Conservation (phyloP, 2,113 vertebrate genomes). For the Empidonax alnorum region DNA sequence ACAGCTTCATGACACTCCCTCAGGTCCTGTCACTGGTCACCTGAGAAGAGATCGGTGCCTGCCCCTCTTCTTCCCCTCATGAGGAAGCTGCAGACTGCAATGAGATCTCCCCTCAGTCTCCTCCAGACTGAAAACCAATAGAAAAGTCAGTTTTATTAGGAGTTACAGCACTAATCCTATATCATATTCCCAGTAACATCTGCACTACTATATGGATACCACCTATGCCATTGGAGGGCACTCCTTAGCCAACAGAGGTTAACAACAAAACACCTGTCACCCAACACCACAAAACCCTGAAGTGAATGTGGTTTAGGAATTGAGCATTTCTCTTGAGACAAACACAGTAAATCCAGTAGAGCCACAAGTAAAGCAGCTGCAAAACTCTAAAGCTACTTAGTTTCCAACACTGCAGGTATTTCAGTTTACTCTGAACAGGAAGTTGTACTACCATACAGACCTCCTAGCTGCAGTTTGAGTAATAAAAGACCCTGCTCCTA, state of each 20-base stretch:
- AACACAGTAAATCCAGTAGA: background rate
- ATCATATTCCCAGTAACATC: background rate
- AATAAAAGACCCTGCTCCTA: background rate
- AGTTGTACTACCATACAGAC: too few relatives aligned
- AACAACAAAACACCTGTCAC: background rate
- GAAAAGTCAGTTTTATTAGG: background rate
- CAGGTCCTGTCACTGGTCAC: background rate
- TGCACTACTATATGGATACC: background rate
- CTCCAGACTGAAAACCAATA: constrained; percentile 40
- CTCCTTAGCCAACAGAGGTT: background rate
- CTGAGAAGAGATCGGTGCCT: background rate
- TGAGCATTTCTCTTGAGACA: background rate
- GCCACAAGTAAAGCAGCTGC: background rate
- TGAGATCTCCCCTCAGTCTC: background rate
- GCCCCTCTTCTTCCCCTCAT: background rate
- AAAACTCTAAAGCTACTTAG: background rate
- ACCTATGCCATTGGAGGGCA: background rate
- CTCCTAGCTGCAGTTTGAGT: background rate
- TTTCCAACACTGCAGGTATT: background rate
- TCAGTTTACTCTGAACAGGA: background rate
- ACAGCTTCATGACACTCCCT: background rate
- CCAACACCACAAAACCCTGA: background rate
- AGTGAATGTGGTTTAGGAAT: background rate
- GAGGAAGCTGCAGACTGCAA: background rate
- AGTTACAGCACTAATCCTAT: background rate